Conservation (phyloP, 2,797 vertebrate genomes). For the Lutjanus campechanus region DNA sequence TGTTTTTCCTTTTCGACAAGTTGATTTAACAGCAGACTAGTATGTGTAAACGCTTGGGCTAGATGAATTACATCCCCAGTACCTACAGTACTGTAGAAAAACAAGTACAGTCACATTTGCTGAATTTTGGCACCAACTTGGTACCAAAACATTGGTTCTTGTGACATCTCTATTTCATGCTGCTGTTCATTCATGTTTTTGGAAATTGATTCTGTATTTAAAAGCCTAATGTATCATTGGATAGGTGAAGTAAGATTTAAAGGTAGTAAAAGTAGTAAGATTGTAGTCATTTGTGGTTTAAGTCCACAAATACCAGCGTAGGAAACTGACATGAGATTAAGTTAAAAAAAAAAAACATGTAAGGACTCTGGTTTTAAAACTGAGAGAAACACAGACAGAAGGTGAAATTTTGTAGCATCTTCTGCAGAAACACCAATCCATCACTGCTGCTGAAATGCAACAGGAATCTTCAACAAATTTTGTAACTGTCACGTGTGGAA, state of each 20-base stretch:
- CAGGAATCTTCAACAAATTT: constrained; percentile 11
- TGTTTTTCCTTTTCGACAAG: too few species aligned
- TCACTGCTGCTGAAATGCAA: constrained; percentile 8
- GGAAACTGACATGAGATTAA: neutral
- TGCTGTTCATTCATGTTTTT: neutral
- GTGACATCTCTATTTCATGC: too few species aligned
- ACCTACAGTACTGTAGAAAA: too few species aligned
- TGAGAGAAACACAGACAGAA: neutral
- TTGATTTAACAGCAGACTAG: too few species aligned
- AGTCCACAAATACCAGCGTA: neutral
- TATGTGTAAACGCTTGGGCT: too few species aligned
- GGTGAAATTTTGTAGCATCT: neutral
- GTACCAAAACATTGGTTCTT: too few species aligned
- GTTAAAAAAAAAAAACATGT: too few species aligned
- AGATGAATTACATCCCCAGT: too few species aligned
- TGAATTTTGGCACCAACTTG: too few species aligned
- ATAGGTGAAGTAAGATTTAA: neutral
- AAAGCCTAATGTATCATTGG: neutral
- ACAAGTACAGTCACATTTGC: too few species aligned
- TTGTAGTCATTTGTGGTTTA: neutral
- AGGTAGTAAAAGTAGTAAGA: neutral
- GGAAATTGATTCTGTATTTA: neutral
- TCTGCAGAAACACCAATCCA: constrained; percentile 18
- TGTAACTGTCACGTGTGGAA: constrained; percentile 21
- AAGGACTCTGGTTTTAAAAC: too few species aligned